Evolutionary conservation across 2,113 vertebrate genomes (phyloP).

Genomic region (Oncorhynchus masou): DNA sequence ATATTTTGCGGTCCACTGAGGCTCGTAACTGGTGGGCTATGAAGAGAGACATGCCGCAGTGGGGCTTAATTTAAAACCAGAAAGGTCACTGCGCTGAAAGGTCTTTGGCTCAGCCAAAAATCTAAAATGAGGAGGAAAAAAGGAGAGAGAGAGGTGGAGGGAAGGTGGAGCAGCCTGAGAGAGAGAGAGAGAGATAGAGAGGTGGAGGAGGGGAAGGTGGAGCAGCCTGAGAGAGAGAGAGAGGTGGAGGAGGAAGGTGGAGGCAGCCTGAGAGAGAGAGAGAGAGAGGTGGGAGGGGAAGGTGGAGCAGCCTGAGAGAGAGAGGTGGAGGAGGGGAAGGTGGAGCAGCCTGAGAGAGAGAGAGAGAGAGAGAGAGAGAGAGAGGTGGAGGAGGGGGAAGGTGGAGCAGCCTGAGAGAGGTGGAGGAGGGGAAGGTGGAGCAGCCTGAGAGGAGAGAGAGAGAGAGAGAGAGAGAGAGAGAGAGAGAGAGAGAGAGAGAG

Average conservation of each 20-base stretch:
- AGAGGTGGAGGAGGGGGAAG: slow-evolving; percentile 15
- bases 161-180: not conserved
- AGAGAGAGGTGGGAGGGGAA: slow-evolving; percentile 3
- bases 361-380: slow-evolving; percentile 11
- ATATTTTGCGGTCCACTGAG: slow-evolving; percentile 78
- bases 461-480: no score
- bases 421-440: no score
- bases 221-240: no score
- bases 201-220: no score
- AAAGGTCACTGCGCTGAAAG: slow-evolving; percentile 79
- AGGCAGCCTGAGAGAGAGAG: no score
- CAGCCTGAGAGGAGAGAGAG: no score
- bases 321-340: no score
- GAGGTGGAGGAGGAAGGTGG: no score
- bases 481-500: not conserved
- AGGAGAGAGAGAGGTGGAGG: slow-evolving; percentile 39
- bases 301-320: no score
- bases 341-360: no score
- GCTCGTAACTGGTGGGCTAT: slow-evolving; percentile 78
- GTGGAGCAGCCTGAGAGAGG: not conserved
- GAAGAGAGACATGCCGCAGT: slow-evolving; percentile 76
- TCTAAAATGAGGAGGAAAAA: slow-evolving; percentile 70
- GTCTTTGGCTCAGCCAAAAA: slow-evolving; percentile 75
- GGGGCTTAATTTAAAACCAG: slow-evolving; percentile 80
- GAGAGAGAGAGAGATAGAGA: slow-evolving; percentile 42